Evolutionary conservation across 1,140 invertebrate genomes (phyloP).

Genomic region (Zaprionus ghesquierei): DNA sequence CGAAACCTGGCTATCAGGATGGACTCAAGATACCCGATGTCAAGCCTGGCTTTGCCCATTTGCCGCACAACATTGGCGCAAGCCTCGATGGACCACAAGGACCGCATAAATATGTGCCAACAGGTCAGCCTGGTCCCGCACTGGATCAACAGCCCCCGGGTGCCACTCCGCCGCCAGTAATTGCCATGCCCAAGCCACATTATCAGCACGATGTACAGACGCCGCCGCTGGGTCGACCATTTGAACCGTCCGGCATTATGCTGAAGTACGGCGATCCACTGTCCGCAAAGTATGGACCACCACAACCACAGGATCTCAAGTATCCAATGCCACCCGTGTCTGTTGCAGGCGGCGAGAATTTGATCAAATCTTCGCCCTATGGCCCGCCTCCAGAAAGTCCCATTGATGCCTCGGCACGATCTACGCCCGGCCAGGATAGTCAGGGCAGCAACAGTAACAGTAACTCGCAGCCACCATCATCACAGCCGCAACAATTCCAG

Average conservation of each 20-base stretch:
- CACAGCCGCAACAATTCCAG: constrained; percentile 74
- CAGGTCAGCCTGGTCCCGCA: constrained; percentile 38
- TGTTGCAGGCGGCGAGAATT: constrained; percentile 68
- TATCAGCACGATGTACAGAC: constrained; percentile 79
- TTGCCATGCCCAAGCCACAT: constrained; percentile 80
- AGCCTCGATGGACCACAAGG: constrained; percentile 34
- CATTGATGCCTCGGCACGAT: constrained; percentile 76
- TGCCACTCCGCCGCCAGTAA: constrained; percentile 68
- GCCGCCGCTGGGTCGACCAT: constrained; percentile 71
- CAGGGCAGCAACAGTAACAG: constrained; percentile 82
- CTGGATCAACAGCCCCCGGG: constrained; percentile 62
- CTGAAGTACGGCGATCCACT: constrained; percentile 81
- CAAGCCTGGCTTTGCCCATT: constrained; percentile 64
- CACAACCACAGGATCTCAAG: constrained; percentile 76
- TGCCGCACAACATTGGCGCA: constrained; percentile 57
- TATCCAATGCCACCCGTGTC: constrained; percentile 76
- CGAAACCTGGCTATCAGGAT: constrained; percentile 64
- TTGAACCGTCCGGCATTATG: constrained; percentile 75
- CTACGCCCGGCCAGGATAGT: constrained; percentile 81
- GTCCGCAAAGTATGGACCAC: constrained; percentile 67
- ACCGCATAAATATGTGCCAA: constrained; percentile 55
- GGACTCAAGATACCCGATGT: constrained; percentile 76
- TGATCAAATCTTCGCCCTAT: constrained; percentile 79
- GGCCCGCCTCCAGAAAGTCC: constrained; percentile 74
- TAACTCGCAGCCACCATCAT: constrained; percentile 78